Conservation (phyloP, 1,140 invertebrate species). For the Belonocnema kinseyi region DNA sequence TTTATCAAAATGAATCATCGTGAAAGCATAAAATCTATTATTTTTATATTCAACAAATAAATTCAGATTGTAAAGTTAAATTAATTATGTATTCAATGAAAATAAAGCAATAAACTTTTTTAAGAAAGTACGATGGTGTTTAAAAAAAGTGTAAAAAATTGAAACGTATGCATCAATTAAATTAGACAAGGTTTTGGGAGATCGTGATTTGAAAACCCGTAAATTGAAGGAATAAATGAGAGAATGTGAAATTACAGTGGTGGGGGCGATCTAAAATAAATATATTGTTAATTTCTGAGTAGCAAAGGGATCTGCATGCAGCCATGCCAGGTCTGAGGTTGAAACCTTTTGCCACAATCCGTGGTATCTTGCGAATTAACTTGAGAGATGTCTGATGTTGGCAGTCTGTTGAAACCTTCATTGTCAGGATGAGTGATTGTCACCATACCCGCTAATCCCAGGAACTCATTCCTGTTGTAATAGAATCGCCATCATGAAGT, state of each 20-base stretch:
- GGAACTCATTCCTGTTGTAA: slow-evolving; percentile 72
- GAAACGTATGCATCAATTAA: too few species aligned
- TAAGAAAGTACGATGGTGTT: too few species aligned
- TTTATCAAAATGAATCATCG: too few species aligned
- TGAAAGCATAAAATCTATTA: too few species aligned
- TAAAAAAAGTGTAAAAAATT: too few species aligned
- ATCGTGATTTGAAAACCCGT: background rate
- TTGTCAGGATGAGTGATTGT: slow-evolving; percentile 71
- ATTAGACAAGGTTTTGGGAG: too few species aligned
- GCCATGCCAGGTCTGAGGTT: slow-evolving; percentile 56
- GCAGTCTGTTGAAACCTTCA: slow-evolving; percentile 67
- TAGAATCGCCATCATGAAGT: slow-evolving; percentile 39
- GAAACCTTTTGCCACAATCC: slow-evolving; percentile 72
- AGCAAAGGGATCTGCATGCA: slow-evolving; percentile 52
- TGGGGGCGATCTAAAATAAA: slow-evolving; percentile 15
- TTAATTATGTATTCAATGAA: too few species aligned
- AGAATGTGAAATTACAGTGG: background rate
- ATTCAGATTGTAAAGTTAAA: too few species aligned
- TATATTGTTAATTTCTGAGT: slow-evolving; percentile 27
- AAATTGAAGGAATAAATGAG: background rate
- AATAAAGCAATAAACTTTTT: too few species aligned
- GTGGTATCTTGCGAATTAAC: slow-evolving; percentile 63
- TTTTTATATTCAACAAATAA: too few species aligned
- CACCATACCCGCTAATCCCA: slow-evolving; percentile 73
- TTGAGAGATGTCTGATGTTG: slow-evolving; percentile 60